These are phyloP conservation scores for Idris sp. DNA, from an alignment of 1,140 invertebrate species.

Conservation along the genomic window DNA sequence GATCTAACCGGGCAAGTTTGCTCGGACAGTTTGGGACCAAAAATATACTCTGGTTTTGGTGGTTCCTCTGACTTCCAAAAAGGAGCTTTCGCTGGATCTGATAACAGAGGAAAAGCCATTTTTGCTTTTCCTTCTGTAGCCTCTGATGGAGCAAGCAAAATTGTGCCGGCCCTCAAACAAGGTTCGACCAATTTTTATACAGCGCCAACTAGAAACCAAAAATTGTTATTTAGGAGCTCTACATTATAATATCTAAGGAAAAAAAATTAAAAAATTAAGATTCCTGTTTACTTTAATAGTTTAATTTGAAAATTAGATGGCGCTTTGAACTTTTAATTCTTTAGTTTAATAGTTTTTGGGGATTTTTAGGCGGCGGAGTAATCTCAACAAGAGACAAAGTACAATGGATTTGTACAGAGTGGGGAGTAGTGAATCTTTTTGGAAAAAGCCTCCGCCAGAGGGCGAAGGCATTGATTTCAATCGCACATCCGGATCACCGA, in stretches of 20 bases:
- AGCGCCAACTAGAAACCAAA: background rate
- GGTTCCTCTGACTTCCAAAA: constrained; percentile 95
- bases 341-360: no score
- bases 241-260: no score
- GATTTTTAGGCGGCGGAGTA: constrained; percentile 90
- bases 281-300: no score
- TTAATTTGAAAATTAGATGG: no score
- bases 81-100: constrained; percentile 88
- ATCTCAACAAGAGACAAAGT: constrained; percentile 93
- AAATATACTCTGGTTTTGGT: constrained; percentile 94
- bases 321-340: no score
- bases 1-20: constrained; percentile 95
- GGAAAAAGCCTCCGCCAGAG: constrained; percentile 93
- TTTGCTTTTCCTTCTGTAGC: constrained; percentile 93
- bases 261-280: no score
- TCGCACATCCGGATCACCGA: constrained; percentile 94
- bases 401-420: constrained; percentile 95
- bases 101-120: constrained; percentile 93
- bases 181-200: constrained; percentile 74
- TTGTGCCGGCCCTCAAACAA: constrained; percentile 88
- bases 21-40: constrained; percentile 92
- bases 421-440: constrained; percentile 93
- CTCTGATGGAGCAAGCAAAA: constrained; percentile 90
- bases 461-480: constrained; percentile 92
- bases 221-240: no score